phyloP scores from a whole-genome alignment of 2,113 vertebrate species.

The Elachura formosa region DNA sequence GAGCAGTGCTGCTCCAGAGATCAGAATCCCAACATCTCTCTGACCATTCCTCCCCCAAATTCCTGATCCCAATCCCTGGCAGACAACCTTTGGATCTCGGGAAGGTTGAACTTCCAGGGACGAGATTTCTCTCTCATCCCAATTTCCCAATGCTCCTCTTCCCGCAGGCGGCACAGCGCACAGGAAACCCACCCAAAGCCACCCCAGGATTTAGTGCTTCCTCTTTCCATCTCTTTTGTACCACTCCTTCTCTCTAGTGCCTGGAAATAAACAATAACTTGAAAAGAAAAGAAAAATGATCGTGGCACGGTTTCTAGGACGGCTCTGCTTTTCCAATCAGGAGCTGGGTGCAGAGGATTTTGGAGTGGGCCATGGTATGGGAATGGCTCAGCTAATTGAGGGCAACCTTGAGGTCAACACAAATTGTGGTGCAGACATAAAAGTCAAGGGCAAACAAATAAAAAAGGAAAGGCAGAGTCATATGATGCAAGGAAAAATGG shows the following conservation, averaged over 20 bases:
- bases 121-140: background rate
- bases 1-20: background rate
- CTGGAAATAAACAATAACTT: conserved; percentile 49
- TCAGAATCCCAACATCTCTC: background rate
- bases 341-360: background rate
- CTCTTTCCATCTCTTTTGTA: conserved; percentile 1
- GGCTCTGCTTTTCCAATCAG: background rate
- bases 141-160: background rate
- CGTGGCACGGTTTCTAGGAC: background rate
- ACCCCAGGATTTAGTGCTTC: conserved; percentile 15
- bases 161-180: background rate
- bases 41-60: background rate
- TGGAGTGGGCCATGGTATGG: background rate
- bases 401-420: conserved; percentile 30
- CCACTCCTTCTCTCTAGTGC: background rate
- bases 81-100: background rate
- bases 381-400: conserved; percentile 42
- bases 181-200: background rate
- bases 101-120: background rate
- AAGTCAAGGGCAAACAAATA: conserved; percentile 34
- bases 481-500: conserved; percentile 2
- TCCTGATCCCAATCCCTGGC: background rate
- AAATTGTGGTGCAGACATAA: conserved; percentile 1
- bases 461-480: conserved; percentile 6
- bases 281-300: conserved; percentile 31